Conservation (phyloP, 2,888 invertebrate genomes). For the Trissonchulus sp. region DNA sequence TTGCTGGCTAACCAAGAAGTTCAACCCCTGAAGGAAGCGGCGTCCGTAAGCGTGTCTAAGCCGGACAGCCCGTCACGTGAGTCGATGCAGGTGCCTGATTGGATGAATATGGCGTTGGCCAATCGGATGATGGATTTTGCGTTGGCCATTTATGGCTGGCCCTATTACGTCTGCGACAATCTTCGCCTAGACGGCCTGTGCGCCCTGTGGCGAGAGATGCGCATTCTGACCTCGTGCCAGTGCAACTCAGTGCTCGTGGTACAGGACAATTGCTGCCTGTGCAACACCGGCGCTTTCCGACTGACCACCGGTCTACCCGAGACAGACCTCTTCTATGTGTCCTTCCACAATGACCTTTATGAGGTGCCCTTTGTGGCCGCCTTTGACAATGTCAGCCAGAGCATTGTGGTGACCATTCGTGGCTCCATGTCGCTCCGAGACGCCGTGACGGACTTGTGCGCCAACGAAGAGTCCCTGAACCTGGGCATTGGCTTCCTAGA, state of each 20-base stretch:
- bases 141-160: slow-evolving; percentile 80
- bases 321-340: slow-evolving; percentile 75
- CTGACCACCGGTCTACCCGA: slow-evolving; percentile 68
- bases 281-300: slow-evolving; percentile 75
- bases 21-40: slow-evolving; percentile 29
- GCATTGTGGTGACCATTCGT: slow-evolving; percentile 73
- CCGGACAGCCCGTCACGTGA: slow-evolving; percentile 28
- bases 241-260: slow-evolving; percentile 19
- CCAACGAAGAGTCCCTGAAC: slow-evolving; percentile 3
- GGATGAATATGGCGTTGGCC: slow-evolving; percentile 74
- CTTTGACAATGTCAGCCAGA: slow-evolving; percentile 70
- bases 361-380: slow-evolving; percentile 81
- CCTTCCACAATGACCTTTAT: slow-evolving; percentile 76
- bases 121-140: slow-evolving; percentile 72
- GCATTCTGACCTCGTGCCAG: slow-evolving; percentile 1
- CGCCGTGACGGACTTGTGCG: slow-evolving; percentile 69
- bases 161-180: slow-evolving; percentile 71
- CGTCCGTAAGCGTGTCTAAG: background rate
- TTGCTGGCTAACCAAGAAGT: slow-evolving; percentile 59
- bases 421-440: slow-evolving; percentile 79
- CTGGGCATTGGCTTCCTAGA: slow-evolving; percentile 60
- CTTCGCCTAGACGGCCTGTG: slow-evolving; percentile 67
- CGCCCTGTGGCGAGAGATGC: slow-evolving; percentile 63
- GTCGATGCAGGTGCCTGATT: too few relatives aligned
- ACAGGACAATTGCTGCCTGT: slow-evolving; percentile 76